Conservation (phyloP, 2,888 invertebrate genomes). For the Caenorhabditis imperialis region DNA sequence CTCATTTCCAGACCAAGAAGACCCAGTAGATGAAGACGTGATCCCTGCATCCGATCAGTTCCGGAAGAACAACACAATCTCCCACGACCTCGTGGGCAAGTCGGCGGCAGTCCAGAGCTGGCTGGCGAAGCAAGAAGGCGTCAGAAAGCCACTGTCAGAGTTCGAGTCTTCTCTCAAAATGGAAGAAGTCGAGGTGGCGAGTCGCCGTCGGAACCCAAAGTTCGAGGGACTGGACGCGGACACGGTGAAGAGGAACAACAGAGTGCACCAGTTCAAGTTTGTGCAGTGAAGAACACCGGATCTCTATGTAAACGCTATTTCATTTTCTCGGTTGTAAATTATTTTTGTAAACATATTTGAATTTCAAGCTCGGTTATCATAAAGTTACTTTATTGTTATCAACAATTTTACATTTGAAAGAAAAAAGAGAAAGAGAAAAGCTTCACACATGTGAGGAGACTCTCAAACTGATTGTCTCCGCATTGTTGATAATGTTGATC, state of each 20-base stretch:
- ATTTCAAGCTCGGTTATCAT: no score
- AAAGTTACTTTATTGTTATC: no score
- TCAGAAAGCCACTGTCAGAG: conserved; percentile 19
- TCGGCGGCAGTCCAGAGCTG: conserved; percentile 33
- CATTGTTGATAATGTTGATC: conserved; percentile 49
- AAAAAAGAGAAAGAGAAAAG: no score
- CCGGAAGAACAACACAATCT: conserved; percentile 20
- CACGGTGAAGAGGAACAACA: conserved; percentile 22
- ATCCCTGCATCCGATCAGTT: conserved; percentile 1
- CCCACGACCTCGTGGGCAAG: conserved; percentile 26
- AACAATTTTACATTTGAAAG: no score
- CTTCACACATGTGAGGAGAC: conserved; percentile 48
- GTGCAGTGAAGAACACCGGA: conserved; percentile 10
- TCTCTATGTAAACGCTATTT: conserved; percentile 5
- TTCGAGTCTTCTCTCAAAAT: conserved; percentile 26
- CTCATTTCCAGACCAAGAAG: conserved; percentile 14
- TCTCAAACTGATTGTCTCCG: conserved; percentile 51
- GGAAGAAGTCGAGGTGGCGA: conserved; percentile 14
- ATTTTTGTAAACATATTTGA: not conserved
- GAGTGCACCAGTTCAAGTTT: conserved; percentile 31
- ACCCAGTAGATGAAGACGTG: not conserved
- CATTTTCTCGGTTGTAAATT: not conserved
- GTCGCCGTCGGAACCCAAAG: conserved; percentile 19
- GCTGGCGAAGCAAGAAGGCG: conserved; percentile 16
- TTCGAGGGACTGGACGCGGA: conserved; percentile 14